These are phyloP conservation scores for Danio choprae DNA, from an alignment of 2,797 vertebrate species.

Conservation along the genomic window DNA sequence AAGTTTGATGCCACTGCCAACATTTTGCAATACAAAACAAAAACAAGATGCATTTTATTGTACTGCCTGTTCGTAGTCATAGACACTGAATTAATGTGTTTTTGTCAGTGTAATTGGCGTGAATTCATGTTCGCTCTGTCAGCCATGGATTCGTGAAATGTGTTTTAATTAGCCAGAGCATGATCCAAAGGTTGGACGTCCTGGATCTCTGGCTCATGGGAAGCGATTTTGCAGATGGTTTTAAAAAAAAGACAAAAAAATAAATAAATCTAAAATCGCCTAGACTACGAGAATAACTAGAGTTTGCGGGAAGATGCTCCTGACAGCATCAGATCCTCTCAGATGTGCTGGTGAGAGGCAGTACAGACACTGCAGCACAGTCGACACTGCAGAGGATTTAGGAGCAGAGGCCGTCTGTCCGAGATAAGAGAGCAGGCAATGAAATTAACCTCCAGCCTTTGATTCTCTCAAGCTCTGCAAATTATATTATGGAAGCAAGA, in stretches of 20 bases:
- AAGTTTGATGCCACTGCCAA: not conserved
- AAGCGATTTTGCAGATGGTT: conserved; percentile 3
- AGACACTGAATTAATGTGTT: conserved; percentile 36
- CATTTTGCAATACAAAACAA: not conserved
- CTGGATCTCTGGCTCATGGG: conserved; percentile 15
- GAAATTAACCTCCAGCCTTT: conserved; percentile 73
- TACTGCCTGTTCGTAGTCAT: not conserved
- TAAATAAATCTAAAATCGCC: conserved; percentile 4
- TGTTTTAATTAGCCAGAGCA: conserved; percentile 34
- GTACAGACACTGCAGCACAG: conserved; percentile 36
- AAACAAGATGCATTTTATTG: not conserved
- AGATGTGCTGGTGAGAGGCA: conserved; percentile 30
- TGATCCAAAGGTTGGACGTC: conserved; percentile 12
- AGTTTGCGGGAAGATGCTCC: not conserved
- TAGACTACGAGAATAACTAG: conserved; percentile 10
- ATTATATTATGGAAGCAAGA: conserved; percentile 73
- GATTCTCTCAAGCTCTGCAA: conserved; percentile 69
- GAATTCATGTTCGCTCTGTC: conserved; percentile 51
- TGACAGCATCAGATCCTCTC: conserved; percentile 16
- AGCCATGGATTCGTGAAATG: conserved; percentile 20
- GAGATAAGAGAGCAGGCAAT: conserved; percentile 68
- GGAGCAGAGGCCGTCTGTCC: conserved; percentile 52
- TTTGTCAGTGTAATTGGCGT: conserved; percentile 47
- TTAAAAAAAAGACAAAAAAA: not conserved
- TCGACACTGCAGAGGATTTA: conserved; percentile 59